Evolutionary conservation across 1,140 invertebrate genomes (phyloP).

Genomic region (Orussus abietinus): DNA sequence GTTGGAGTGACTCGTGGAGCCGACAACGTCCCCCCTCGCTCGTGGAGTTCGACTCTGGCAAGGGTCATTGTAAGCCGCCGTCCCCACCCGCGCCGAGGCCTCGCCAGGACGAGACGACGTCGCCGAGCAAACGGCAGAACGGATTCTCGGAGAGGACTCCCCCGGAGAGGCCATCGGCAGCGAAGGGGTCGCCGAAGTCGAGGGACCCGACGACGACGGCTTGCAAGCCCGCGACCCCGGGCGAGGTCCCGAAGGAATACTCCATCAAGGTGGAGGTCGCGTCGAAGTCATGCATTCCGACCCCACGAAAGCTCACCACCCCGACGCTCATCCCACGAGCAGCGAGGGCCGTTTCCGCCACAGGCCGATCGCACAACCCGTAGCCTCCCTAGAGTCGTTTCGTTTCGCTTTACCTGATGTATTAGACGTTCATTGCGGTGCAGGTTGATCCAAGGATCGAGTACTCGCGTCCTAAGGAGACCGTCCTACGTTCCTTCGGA

Average conservation of each 20-base stretch:
- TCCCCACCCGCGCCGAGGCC: constrained; percentile 25
- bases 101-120: constrained; percentile 24
- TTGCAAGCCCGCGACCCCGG: constrained; percentile 19
- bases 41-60: constrained; percentile 27
- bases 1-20: constrained; percentile 46
- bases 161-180: constrained; percentile 17
- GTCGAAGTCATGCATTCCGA: constrained; percentile 40
- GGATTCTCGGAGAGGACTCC: constrained; percentile 22
- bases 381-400: too few relatives aligned
- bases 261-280: constrained; percentile 17
- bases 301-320: constrained; percentile 32
- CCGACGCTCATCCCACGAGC: constrained; percentile 33
- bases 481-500: too few relatives aligned
- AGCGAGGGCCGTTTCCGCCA: constrained; percentile 28
- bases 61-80: constrained; percentile 29
- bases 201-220: constrained; percentile 16
- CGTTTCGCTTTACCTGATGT: too few relatives aligned
- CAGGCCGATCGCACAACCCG: constrained; percentile 30
- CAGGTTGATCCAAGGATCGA: too few relatives aligned
- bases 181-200: constrained; percentile 17
- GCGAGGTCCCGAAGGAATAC: constrained; percentile 10
- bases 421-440: too few relatives aligned
- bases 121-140: constrained; percentile 19
- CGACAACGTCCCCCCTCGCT: constrained; percentile 27
- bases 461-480: too few relatives aligned